phyloP scores from a whole-genome alignment of 2,113 vertebrate species.

The Anthoscopus minutus region DNA sequence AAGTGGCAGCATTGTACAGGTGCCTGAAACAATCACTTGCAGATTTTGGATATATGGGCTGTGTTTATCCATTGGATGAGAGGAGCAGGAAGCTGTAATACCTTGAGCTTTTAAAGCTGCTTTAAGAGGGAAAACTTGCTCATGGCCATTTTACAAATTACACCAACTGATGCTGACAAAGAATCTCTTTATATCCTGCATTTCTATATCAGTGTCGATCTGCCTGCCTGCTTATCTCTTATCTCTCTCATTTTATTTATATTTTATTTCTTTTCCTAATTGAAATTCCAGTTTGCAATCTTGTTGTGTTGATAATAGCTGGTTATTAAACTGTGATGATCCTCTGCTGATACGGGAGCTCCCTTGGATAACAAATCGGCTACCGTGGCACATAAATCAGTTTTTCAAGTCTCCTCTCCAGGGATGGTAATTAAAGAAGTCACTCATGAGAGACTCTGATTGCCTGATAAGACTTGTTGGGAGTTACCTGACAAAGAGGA shows the following conservation, averaged over 20 bases:
- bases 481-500: not conserved
- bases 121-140: not conserved
- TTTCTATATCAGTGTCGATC: slow-evolving; percentile 1
- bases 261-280: slow-evolving; percentile 14
- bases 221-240: slow-evolving; percentile 26
- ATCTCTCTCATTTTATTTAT: not conserved
- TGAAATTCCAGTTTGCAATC: slow-evolving; percentile 13
- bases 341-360: not conserved
- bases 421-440: slow-evolving; percentile 36
- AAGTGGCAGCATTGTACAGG: not conserved
- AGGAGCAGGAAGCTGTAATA: not conserved
- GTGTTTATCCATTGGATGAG: not conserved
- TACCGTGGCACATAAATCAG: slow-evolving; percentile 22
- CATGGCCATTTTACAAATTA: not conserved
- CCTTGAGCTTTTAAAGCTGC: not conserved
- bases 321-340: slow-evolving; percentile 30
- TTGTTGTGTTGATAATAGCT: not conserved
- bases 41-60: not conserved
- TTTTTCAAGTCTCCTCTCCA: slow-evolving; percentile 5
- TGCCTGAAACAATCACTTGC: not conserved
- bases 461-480: slow-evolving; percentile 25
- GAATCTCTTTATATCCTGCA: not conserved
- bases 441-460: not conserved
- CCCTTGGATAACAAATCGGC: slow-evolving; percentile 25
- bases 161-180: not conserved